Conservation (phyloP, 35 echinoderm and acorn worm genomes). For the Holothuria glaberrima region DNA sequence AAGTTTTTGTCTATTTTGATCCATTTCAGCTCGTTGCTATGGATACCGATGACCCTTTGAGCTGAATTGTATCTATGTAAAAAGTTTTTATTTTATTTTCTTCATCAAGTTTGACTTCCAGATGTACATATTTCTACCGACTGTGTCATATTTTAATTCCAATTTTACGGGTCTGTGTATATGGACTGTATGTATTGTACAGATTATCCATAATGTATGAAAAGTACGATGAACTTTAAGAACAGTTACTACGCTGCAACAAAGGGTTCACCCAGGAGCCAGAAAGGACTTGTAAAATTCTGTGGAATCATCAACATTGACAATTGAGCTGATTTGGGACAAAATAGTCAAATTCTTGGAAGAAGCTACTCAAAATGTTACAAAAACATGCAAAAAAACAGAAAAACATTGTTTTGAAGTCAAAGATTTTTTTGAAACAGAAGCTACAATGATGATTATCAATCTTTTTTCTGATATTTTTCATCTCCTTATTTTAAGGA, state of each 20-base stretch:
- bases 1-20: constrained; percentile 48
- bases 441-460: not conserved
- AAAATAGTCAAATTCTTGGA: constrained; percentile 25
- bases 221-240: constrained; percentile 14
- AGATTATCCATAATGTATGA: constrained; percentile 43
- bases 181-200: constrained; percentile 46
- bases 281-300: constrained; percentile 13
- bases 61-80: constrained; percentile 48
- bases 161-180: constrained; percentile 65
- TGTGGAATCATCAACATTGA: constrained; percentile 36
- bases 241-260: constrained; percentile 1
- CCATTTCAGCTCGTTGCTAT: constrained; percentile 50
- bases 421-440: not conserved
- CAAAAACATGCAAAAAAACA: constrained; percentile 10
- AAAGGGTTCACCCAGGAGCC: not conserved
- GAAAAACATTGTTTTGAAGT: constrained; percentile 7
- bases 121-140: constrained; percentile 52
- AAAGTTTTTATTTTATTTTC: constrained; percentile 57
- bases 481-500: not conserved
- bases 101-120: constrained; percentile 37
- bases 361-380: not conserved
- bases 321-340: constrained; percentile 48
- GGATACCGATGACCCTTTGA: constrained; percentile 16
- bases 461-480: not conserved
- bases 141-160: constrained; percentile 42